phyloP scores from a whole-genome alignment of 2,797 vertebrate genomes.

The Phaenicophaeus curvirostris region DNA sequence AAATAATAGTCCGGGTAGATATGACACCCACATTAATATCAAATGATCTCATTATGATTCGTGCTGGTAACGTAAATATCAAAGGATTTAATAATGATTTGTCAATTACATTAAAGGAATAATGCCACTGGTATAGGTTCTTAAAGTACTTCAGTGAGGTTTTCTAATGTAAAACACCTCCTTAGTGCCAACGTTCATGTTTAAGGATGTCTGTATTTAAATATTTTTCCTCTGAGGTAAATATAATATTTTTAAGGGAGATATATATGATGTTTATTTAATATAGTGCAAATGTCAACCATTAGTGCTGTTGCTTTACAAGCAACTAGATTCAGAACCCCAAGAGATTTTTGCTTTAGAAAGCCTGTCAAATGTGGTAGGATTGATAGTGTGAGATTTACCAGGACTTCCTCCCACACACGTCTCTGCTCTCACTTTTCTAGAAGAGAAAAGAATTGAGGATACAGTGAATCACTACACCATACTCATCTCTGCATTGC shows the following conservation, averaged over 20 bases:
- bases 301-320: background rate
- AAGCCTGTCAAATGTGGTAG: background rate
- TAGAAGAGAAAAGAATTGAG: background rate
- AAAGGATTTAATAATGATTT: background rate
- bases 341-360: background rate
- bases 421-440: background rate
- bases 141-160: background rate
- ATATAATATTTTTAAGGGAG: background rate
- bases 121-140: background rate
- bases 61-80: background rate
- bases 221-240: background rate
- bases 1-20: background rate
- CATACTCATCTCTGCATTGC: background rate
- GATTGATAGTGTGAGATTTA: conserved; percentile 12
- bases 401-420: background rate
- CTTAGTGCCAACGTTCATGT: background rate
- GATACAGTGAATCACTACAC: conserved; percentile 26
- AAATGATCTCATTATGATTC: background rate
- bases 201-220: background rate
- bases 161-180: background rate
- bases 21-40: background rate
- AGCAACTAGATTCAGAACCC: background rate
- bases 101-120: background rate
- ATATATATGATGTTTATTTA: background rate
- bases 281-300: background rate